Evolutionary conservation across 2,797 vertebrate species (phyloP).

Genomic region (Aulostomus chinensis): DNA sequence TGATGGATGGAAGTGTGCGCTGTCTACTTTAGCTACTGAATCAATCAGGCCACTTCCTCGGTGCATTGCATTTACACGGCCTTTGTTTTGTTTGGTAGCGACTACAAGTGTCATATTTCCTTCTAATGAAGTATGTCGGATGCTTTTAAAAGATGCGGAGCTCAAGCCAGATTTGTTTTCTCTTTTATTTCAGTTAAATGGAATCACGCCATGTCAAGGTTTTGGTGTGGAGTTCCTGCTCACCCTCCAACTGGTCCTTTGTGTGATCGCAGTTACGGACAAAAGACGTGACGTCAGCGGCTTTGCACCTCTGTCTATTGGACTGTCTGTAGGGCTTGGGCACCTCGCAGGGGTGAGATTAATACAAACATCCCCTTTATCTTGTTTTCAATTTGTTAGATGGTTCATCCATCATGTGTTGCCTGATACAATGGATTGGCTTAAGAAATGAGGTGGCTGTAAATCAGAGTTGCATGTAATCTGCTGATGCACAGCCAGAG

Average conservation of each 20-base stretch:
- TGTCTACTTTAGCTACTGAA: no score
- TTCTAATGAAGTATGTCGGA: no score
- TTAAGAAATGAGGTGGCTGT: conserved; percentile 1
- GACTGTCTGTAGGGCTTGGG: conserved; percentile 83
- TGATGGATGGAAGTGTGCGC: no score
- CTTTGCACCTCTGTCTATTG: conserved; percentile 80
- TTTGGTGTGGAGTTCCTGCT: conserved; percentile 84
- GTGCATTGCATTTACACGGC: no score
- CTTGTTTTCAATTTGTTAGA: conserved; percentile 17
- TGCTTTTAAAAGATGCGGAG: no score
- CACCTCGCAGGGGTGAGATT: conserved; percentile 83
- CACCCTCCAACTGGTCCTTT: conserved; percentile 87
- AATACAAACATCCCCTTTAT: conserved; percentile 1
- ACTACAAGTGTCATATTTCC: no score
- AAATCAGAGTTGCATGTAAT: conserved; percentile 21
- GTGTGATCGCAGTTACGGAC: conserved; percentile 83
- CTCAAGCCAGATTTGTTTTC: conserved; percentile 4
- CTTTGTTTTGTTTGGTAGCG: no score
- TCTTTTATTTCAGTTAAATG: conserved; percentile 37
- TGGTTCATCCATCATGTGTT: conserved; percentile 23
- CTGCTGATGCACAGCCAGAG: conserved; percentile 20
- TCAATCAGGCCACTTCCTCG: neutral
- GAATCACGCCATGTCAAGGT: conserved; percentile 77
- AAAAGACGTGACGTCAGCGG: conserved; percentile 75
- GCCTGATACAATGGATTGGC: conserved; percentile 38